Base-by-base conservation (phyloP, 2,888 invertebrate species). In the Acleris emargana region DNA sequence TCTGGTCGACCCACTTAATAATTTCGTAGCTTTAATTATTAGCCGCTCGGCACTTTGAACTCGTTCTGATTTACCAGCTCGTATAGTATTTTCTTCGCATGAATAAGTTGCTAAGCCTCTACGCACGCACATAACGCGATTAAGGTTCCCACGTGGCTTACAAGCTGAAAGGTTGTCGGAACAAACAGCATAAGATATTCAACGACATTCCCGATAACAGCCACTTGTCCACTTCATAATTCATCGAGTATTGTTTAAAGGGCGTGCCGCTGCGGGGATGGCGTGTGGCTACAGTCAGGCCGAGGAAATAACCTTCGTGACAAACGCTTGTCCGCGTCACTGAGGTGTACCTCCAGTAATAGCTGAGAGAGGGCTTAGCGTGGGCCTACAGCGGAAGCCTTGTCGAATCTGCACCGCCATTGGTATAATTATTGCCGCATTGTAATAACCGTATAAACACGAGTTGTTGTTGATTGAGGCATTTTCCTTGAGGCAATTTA, bases 171-270 rank as follows among this genome's bases (percentile, higher is more conserved):
- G 68, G 71, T 76, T 71, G 67, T 47, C 51, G 67, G 67, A 67
- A 69, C 73, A 76, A 78, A 82, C 76, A 80, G 73, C 71, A 79
- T 82, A 74, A 76, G 73, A 77, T 75, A 78, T 80, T 79, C 73
- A 81, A 68, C 22, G 59, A 62, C 64, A 64, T 60, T 52, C 69
- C 67, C 72, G 69, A 74, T 28, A 57, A 50, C 57, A 28, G 22
- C 50, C 38, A n/a, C n/a, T n/a, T 17, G 32, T 51, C 13, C 51
- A 57, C 38, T n/a, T 61, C 57, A 66, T 66, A 57, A 60, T 61
- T 61, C 55, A 66, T 61, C 25, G 45, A 66, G 55, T 32, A 57
- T 57, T 67, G 62, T 62, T 67, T 58, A 53, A 54, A 52, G 49
- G 66, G 62, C 50, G 51, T 45, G 58, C 32, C 45, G 6, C 51